These are phyloP conservation scores for Semaprochilodus insignis DNA, from an alignment of 2,797 vertebrate genomes.

Conservation along the genomic window DNA sequence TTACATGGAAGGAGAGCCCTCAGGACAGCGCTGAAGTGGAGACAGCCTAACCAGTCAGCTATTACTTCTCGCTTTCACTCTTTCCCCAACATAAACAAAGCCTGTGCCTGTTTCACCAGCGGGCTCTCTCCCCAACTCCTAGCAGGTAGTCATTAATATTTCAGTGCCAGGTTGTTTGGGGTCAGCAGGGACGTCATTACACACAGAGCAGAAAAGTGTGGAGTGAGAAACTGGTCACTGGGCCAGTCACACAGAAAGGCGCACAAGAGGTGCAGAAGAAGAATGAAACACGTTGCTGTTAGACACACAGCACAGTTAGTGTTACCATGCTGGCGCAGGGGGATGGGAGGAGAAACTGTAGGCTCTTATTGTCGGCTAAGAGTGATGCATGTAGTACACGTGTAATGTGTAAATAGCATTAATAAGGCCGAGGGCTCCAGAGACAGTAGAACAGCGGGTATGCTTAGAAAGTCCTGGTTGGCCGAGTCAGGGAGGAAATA, in stretches of 20 bases:
- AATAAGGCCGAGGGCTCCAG: conserved; percentile 21
- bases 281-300: neutral
- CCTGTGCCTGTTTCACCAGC: conserved; percentile 23
- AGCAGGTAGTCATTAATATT: conserved; percentile 48
- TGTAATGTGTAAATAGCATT: conserved; percentile 40
- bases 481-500: conserved; percentile 57
- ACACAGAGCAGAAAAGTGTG: conserved; percentile 15
- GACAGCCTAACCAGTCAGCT: conserved; percentile 6
- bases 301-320: neutral
- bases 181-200: conserved; percentile 41
- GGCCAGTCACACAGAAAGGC: neutral
- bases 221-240: conserved; percentile 34
- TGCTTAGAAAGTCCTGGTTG: conserved; percentile 57
- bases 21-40: conserved; percentile 7
- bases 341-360: neutral
- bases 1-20: neutral
- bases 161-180: conserved; percentile 23
- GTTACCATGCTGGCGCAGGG: neutral
- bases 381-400: neutral
- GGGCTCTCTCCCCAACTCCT: conserved; percentile 27
- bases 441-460: conserved; percentile 29
- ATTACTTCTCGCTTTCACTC: conserved; percentile 22
- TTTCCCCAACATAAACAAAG: conserved; percentile 27
- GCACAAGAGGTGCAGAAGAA: neutral
- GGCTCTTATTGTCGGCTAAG: neutral